Evolutionary conservation across 2,113 vertebrate genomes (phyloP).

Genomic region (Petrocephalus zakoni): DNA sequence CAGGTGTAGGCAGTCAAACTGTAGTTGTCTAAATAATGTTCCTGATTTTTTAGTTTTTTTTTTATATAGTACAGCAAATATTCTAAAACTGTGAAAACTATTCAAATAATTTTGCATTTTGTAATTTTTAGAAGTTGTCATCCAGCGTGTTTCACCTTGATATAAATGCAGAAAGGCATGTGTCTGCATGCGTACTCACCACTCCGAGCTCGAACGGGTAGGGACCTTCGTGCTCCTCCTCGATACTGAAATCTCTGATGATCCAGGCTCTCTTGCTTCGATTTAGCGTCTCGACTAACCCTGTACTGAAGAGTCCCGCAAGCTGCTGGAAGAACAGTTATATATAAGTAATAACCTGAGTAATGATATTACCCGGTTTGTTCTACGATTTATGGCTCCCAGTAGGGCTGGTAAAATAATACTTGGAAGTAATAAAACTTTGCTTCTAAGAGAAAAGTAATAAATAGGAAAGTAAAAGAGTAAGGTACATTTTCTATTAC

Average conservation of each 20-base stretch:
- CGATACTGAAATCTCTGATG: not conserved
- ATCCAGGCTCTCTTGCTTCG: not conserved
- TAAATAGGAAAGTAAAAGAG: too few species aligned
- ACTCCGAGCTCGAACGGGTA: not conserved
- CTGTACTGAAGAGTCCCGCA: not conserved
- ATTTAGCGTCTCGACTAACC: not conserved
- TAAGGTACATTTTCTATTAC: too few species aligned
- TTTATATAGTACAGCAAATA: not conserved
- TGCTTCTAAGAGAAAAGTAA: too few species aligned
- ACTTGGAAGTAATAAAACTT: not conserved
- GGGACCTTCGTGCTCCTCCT: not conserved
- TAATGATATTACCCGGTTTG: not conserved
- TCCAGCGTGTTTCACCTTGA: not conserved
- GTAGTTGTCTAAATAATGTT: not conserved
- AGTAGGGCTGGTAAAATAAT: not conserved
- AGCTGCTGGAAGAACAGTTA: not conserved
- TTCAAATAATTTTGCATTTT: not conserved
- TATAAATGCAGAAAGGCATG: not conserved
- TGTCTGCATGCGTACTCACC: not conserved
- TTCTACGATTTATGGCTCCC: not conserved
- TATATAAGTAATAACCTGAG: not conserved
- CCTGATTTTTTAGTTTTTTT: not conserved
- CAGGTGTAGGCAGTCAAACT: not conserved
- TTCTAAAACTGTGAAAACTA: not conserved
- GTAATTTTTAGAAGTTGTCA: not conserved